These are phyloP conservation scores for Tauraco hartlaubi DNA, from an alignment of 2,797 vertebrate genomes.

Conservation along the genomic window DNA sequence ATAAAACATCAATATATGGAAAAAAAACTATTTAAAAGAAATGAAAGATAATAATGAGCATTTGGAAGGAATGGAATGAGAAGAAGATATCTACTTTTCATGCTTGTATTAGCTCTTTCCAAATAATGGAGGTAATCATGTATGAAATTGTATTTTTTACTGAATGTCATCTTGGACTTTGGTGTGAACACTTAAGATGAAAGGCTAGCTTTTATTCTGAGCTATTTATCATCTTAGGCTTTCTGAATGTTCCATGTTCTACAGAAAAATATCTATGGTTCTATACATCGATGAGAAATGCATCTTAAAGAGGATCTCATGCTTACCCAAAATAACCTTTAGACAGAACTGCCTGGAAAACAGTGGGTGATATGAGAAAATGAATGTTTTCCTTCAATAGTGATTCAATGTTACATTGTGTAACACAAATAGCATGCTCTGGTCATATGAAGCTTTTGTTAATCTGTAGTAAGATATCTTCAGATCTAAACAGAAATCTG, in stretches of 20 bases:
- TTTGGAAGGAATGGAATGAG: not conserved
- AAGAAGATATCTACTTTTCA: not conserved
- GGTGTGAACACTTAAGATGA: not conserved
- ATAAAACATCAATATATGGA: not conserved
- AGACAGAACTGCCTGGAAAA: not conserved
- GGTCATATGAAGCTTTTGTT: constrained; percentile 55
- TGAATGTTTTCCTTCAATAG: not conserved
- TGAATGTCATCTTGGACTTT: not conserved
- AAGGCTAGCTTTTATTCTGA: not conserved
- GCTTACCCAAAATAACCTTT: not conserved
- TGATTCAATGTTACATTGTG: not conserved
- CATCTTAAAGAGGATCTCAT: not conserved
- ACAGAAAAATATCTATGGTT: not conserved
- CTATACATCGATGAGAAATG: not conserved
- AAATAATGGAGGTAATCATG: not conserved
- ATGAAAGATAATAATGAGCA: not conserved
- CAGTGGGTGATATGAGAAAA: not conserved
- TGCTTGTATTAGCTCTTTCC: not conserved
- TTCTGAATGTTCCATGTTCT: not conserved
- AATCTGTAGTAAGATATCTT: constrained; percentile 55
- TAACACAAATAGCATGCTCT: constrained; percentile 45
- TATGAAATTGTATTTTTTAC: constrained; percentile 11
- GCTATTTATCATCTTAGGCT: not conserved
- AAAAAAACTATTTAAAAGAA: not conserved
- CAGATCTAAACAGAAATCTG: constrained; percentile 55